Evolutionary conservation across 1,140 invertebrate genomes (phyloP).

Genomic region (Ladona fulva): DNA sequence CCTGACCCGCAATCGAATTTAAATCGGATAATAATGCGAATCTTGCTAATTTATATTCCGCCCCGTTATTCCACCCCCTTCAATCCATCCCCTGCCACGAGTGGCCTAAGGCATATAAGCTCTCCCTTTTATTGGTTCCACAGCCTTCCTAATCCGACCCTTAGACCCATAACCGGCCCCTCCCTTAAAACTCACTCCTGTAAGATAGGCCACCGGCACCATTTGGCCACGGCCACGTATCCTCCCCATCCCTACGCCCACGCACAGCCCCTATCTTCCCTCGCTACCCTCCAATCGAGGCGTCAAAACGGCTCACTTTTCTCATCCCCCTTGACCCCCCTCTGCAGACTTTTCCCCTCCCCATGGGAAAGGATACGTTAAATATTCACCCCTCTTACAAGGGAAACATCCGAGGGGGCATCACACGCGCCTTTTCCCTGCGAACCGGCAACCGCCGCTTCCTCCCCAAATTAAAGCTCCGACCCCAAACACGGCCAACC

Average conservation of each 20-base stretch:
- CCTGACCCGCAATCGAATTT: not conserved
- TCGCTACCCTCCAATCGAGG: not conserved
- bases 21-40: conserved; percentile 10
- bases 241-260: not conserved
- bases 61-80: not conserved
- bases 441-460: not conserved
- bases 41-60: conserved; percentile 10
- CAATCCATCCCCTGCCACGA: not conserved
- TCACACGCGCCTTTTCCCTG: not conserved
- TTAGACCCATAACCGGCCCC: not conserved
- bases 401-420: too few species aligned
- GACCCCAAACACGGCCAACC: not conserved
- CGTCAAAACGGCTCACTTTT: not conserved
- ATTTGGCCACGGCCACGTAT: not conserved
- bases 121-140: not conserved
- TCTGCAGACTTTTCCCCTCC: not conserved
- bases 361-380: not conserved
- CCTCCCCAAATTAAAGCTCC: not conserved
- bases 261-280: too few species aligned
- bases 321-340: not conserved
- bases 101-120: not conserved
- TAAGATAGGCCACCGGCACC: not conserved
- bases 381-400: not conserved
- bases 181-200: not conserved
- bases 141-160: not conserved